Base-by-base conservation (phyloP, 2,113 vertebrate species). In the Silurus asotus region DNA sequence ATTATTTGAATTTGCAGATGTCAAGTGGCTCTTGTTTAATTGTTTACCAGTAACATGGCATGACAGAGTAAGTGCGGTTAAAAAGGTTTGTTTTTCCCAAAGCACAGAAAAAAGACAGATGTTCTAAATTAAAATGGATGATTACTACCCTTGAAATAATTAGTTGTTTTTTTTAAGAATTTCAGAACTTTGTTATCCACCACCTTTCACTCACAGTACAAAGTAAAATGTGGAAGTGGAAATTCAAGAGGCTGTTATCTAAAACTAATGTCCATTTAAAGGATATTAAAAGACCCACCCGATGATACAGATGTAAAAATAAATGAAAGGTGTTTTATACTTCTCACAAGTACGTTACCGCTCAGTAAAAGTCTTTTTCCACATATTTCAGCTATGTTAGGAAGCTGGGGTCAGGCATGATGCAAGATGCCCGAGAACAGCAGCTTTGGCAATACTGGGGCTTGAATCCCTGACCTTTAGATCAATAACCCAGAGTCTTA, bases 181-280 rank as follows among this genome's bases (percentile, higher is more conserved):
- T 58, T 76, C 55, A 53, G 64, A 65, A 14, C 53, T 76, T 55
- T 85, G 62, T 69, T 70, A 37, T 37, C 51, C 37, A 55, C 45
- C 64, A 6, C 67, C 28, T 84, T 83, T 65, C 83, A 75, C 72
- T 81, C 59, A 76, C n/a, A 74, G 48, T 75, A 67, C 23, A 75
- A 45, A 14, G 74, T 53, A 19, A 84, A 79, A 45, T 28, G 37
- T 8, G 19, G 28, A 25, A 55, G 61, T 25, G 15, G 67, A 67
- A 65, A 65, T 67, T 56, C 48, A 78, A 25, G 8, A 14, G 37
- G 56, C 19, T 75, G 84, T 74, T 6, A 23, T 67, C 64, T 23
- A 19, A 81, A 65, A 20, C 80, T 59, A 37, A 19, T 65, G 48
- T 37, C 45, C 61, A 37, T 59, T 20, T 78, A 45, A 37, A 48